phyloP scores from a whole-genome alignment of 2,888 invertebrate species.

The Trissoscelio sp. region DNA sequence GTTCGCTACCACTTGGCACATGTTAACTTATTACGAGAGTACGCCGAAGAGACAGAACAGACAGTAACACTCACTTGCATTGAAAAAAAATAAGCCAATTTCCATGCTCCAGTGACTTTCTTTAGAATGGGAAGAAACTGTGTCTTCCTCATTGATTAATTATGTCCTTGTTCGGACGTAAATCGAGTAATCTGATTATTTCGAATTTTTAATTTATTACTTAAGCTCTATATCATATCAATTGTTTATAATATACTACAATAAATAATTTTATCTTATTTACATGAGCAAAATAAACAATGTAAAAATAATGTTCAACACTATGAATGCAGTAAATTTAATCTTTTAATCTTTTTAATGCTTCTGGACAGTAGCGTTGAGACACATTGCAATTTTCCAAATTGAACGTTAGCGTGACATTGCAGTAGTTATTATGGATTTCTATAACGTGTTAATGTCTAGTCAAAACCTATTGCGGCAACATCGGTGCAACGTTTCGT shows the following conservation, averaged over 20 bases:
- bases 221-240: too few species aligned
- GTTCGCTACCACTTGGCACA: slow-evolving; percentile 50
- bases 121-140: slow-evolving; percentile 3
- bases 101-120: slow-evolving; percentile 27
- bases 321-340: too few species aligned
- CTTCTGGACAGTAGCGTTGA: not conserved
- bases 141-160: too few species aligned
- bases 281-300: too few species aligned
- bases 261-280: too few species aligned
- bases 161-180: too few species aligned
- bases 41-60: slow-evolving; percentile 29
- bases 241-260: too few species aligned
- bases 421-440: not conserved
- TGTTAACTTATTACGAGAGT: slow-evolving; percentile 47
- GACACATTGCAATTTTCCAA: slow-evolving; percentile 5
- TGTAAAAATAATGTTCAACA: too few species aligned
- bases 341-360: not conserved
- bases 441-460: not conserved
- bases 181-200: too few species aligned
- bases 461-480: not conserved
- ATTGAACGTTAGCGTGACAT: slow-evolving; percentile 13
- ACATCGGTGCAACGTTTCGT: not conserved
- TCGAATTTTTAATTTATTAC: too few species aligned
- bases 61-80: slow-evolving; percentile 20
- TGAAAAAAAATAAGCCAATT: slow-evolving; percentile 35